phyloP scores from a whole-genome alignment of 2,113 vertebrate species.

The Stegostoma tigrinum region DNA sequence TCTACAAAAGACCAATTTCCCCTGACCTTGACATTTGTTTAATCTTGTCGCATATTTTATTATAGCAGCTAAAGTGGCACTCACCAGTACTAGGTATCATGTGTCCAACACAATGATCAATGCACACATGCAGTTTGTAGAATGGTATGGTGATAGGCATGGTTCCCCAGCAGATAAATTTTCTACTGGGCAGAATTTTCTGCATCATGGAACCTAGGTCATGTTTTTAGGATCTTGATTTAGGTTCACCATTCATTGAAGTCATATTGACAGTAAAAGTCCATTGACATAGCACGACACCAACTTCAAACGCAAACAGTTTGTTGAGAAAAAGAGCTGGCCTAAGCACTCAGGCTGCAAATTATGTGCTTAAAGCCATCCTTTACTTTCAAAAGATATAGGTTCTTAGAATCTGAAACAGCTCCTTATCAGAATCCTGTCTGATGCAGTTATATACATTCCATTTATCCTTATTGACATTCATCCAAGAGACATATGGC shows the following conservation, averaged over 20 bases:
- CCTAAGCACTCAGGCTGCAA: not conserved
- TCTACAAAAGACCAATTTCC: not conserved
- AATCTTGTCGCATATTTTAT: not conserved
- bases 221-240: not conserved
- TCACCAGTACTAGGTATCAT: not conserved
- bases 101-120: constrained; percentile 1
- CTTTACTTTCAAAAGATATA: not conserved
- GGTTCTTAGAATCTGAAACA: not conserved
- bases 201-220: not conserved
- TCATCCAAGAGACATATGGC: not conserved
- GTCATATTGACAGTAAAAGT: not conserved
- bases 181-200: not conserved
- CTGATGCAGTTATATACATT: not conserved
- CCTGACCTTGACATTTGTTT: not conserved
- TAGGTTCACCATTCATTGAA: not conserved
- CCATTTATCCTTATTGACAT: not conserved
- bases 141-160: not conserved
- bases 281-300: too few species aligned
- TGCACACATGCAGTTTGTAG: not conserved
- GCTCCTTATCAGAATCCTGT: not conserved
- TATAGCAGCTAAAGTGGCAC: not conserved
- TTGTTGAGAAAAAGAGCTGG: not conserved
- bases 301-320: too few species aligned
- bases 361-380: not conserved
- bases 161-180: not conserved